These are phyloP conservation scores for Dallia pectoralis DNA, from an alignment of 2,797 vertebrate species.

Conservation along the genomic window DNA sequence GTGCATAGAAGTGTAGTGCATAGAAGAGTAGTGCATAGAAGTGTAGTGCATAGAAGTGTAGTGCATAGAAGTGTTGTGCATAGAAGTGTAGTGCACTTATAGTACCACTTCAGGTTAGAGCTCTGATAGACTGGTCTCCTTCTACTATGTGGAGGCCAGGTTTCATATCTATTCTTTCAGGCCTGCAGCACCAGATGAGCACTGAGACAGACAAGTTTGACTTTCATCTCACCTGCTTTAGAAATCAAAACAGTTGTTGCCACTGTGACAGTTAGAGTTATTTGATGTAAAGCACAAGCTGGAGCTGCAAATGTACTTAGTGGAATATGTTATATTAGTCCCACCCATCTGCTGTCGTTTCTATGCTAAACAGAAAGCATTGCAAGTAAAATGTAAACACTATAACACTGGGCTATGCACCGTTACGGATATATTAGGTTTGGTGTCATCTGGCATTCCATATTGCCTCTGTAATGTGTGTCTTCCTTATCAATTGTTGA, in stretches of 20 bases:
- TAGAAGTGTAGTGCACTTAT: no score
- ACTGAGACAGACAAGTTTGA: slow-evolving; percentile 64
- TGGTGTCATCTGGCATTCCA: slow-evolving; percentile 51
- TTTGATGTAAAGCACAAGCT: slow-evolving; percentile 59
- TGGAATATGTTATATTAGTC: slow-evolving; percentile 66
- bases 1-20: neutral
- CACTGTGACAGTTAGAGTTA: slow-evolving; percentile 57
- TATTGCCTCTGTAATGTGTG: slow-evolving; percentile 63
- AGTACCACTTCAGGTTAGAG: slow-evolving; percentile 31
- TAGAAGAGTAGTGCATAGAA: no score
- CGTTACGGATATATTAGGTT: slow-evolving; percentile 69
- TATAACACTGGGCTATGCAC: slow-evolving; percentile 63
- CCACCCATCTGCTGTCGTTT: slow-evolving; percentile 61
- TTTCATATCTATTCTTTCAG: no score
- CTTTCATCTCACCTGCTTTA: slow-evolving; percentile 64
- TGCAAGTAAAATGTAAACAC: slow-evolving; percentile 80
- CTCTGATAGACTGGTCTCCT: slow-evolving; percentile 58
- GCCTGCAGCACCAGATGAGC: slow-evolving; percentile 48
- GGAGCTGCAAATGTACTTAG: slow-evolving; percentile 53
- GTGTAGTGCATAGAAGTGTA: neutral
- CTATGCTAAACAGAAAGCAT: slow-evolving; percentile 41
- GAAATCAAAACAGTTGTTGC: slow-evolving; percentile 69
- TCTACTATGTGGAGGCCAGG: no score
- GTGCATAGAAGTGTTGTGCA: slow-evolving; percentile 33
- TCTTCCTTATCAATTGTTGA: slow-evolving; percentile 46